Base-by-base conservation (phyloP, 35 echinoderm and acorn worm genomes). In the Stichopus chloronotus region DNA sequence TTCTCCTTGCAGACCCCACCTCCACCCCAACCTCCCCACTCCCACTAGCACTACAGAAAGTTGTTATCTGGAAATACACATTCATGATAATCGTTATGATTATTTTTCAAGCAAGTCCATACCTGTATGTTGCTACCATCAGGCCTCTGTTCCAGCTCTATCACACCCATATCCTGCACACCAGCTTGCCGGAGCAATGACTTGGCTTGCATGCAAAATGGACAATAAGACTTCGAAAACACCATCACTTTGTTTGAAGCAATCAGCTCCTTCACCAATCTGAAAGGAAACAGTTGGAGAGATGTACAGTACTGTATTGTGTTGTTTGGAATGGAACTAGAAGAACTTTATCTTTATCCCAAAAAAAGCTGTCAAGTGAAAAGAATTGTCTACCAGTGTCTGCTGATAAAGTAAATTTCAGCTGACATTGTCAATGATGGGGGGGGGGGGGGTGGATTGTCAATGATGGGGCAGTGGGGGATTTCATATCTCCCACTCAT, bases 161-260 rank as follows among this genome's bases (percentile, higher is more conserved):
- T 59, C 3, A 98, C 96, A 53, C 94, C 92, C 11, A 95, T 88
- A 8, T 95, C 84, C 53, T 94, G 92, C 9, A 92, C 94, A 52
- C 96, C 96, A 94, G 93, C 94, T 63, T 98, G 92, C 25, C 78
- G 83, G 55, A 98, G 81, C 10, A 93, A 92, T 53, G 87, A 76
- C 61, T 98, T 98, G 59, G 96, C 96, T 84, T 94, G 89, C 74
- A 95, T 81, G 71, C 96, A 98, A 85, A 98, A 98, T 83, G 96
- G 96, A 69, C 96, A 98, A n/a, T 93, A 94, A 7, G 94, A 95
- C 78, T 98, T 98, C 24, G 96, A 98, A 60, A 98, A 98, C 19
- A 98, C 83, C 94, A 98, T 95, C 43, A 98, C 92, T 22, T 88
- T 88, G 57, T 98, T 91, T 24, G 53, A 57, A 25, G 95, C 60